Conservation (phyloP, 2,113 vertebrate genomes). For the Hemichromis elongatus region DNA sequence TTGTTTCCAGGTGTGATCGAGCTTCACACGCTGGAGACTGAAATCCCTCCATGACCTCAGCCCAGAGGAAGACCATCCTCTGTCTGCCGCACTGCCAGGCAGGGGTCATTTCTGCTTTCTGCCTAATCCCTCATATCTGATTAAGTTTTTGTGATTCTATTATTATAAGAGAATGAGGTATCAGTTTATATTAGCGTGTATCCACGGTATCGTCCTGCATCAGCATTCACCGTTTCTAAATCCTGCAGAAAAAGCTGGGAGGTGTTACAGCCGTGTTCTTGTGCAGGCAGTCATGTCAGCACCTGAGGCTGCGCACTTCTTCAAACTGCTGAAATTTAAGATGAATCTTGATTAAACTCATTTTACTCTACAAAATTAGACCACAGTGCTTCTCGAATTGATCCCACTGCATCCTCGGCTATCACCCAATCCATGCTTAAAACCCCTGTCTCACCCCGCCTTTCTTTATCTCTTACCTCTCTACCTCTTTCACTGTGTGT, state of each 20-base stretch:
- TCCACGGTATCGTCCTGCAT: background rate
- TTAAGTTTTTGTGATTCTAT: background rate
- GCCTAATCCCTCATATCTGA: background rate
- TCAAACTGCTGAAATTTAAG: constrained; percentile 16
- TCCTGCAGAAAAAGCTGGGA: background rate
- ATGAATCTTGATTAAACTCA: background rate
- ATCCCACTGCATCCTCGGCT: background rate
- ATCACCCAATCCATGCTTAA: background rate
- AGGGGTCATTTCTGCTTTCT: background rate
- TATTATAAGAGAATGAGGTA: background rate
- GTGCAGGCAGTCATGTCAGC: background rate
- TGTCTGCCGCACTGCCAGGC: background rate
- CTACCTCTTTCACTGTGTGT: background rate
- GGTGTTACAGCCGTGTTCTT: background rate
- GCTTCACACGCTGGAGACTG: background rate
- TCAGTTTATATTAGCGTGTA: background rate
- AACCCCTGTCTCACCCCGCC: background rate
- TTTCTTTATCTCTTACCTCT: background rate
- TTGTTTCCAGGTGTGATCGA: background rate
- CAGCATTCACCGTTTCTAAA: background rate
- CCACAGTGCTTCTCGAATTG: background rate
- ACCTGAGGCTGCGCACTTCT: background rate
- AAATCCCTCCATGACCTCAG: background rate
- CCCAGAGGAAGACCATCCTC: background rate
- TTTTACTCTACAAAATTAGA: background rate